Evolutionary conservation across 2,113 vertebrate genomes (phyloP), one percentile per base, ranked within the genome.

Genomic region (Acrocephalus kingi): DNA sequence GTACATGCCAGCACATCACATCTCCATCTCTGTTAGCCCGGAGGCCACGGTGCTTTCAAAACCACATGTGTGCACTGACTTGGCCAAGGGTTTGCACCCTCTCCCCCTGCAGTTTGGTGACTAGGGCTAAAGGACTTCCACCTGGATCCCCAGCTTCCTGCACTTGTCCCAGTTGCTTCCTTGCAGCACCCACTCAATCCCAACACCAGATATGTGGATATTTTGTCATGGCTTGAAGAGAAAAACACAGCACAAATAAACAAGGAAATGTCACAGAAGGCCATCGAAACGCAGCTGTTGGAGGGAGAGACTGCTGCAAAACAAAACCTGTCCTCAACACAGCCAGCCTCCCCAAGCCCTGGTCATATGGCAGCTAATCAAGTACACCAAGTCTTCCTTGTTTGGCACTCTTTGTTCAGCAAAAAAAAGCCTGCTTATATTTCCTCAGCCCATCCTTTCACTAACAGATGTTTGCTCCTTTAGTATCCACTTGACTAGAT

Each of bases 151-250:
- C 87, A 95, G 89, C 64, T 93, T 96, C 95, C 93, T 93, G 74
- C 84, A 95, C 95, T 93, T 95, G 95, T 98, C 97, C 96, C 62
- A 18, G 9, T 7, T 39, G 96, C 95, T 95, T 97, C 94, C 94
- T 96, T 97, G 75, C 43, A 96, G 71, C 10, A 4, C 39, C 76
- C 93, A 63, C 77, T 86, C 81, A 95, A 80, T 49, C 71, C 78
- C 33, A 31, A 68, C 81, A 63, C 45, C 84, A 79, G 49, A 15
- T 10, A 20, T 31, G 9, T 31, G 59, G 66, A 58, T 41, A 45
- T 54, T 90, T 86, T 80, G 52, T 68, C 68, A 46, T 1, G 9
- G 30, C 76, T 96, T 87, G 67, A 80, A 94, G n/a, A 91, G 13
- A 43, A n/a, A 61, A 28, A 28, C 12, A 43, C 64, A 89, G 67